A percentile compares a stretch with the other conserved stretches of the same genome.
Conservation (phyloP, 2,797 vertebrate species). For the Acrocephalus scirpaceus region DNA sequence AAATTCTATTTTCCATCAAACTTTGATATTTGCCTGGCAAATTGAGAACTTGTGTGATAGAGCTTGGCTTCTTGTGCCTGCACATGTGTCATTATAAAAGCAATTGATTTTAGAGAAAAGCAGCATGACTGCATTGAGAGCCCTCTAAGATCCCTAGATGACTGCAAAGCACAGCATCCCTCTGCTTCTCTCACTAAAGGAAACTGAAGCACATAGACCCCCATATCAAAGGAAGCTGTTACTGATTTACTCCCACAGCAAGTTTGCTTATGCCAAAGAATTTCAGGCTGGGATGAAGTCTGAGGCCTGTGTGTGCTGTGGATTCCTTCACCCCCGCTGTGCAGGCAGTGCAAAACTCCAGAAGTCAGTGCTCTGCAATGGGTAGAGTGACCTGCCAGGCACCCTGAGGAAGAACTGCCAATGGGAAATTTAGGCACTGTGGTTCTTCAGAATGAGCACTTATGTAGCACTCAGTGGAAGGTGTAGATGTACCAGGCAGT, state of each 20-base stretch:
- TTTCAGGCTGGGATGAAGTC: not conserved
- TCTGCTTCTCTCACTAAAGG: not conserved
- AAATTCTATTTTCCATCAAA: slow-evolving; percentile 22
- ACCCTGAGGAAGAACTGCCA: not conserved
- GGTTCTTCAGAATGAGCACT: not conserved
- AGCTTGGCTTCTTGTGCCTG: not conserved
- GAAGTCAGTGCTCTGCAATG: not conserved
- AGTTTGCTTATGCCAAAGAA: not conserved
- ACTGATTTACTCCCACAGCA: not conserved
- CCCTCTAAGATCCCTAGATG: not conserved
- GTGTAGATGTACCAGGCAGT: not conserved
- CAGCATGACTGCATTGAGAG: not conserved
- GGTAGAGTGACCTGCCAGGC: not conserved
- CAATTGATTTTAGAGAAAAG: slow-evolving; percentile 20
- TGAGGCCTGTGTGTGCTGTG: not conserved
- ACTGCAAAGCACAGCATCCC: not conserved
- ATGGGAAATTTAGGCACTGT: not conserved
- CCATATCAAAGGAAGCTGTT: not conserved
- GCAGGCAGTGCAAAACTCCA: not conserved
- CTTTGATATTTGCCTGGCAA: slow-evolving; percentile 23
- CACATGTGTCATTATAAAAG: not conserved
- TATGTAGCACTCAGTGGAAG: not conserved
- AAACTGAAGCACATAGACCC: not conserved
- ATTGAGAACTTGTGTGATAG: not conserved
- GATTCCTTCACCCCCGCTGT: not conserved